Evolutionary conservation across 2,113 vertebrate genomes (phyloP).

Genomic region (Tupaia tana): DNA sequence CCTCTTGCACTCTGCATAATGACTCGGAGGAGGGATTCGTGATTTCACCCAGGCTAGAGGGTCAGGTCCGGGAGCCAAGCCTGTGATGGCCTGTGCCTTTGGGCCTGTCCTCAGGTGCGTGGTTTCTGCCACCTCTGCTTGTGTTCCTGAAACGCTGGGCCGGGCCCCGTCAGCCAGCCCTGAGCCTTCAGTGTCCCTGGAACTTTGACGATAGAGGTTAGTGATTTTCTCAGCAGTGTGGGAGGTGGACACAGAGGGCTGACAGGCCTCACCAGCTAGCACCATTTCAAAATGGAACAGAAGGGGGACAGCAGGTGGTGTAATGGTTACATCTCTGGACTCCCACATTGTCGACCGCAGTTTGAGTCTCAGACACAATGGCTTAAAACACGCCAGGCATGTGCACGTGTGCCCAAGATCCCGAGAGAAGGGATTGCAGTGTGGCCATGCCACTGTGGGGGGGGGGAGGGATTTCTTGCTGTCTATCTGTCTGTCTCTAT

Average conservation of each 20-base stretch:
- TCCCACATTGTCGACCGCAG: no score
- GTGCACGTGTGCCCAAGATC: no score
- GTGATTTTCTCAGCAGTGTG: not conserved
- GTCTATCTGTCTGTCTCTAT: no score
- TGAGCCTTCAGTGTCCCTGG: accelerated
- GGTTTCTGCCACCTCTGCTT: not conserved
- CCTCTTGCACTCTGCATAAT: not conserved
- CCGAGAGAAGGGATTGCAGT: no score
- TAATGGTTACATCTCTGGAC: no score
- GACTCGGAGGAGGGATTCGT: not conserved
- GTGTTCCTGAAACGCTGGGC: accelerated
- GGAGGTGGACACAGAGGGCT: no score
- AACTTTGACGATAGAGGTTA: accelerated
- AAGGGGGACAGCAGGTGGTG: no score
- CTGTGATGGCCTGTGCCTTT: not conserved
- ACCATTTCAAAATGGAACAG: no score
- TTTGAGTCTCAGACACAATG: no score
- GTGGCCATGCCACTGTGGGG: no score
- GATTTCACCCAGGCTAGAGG: not conserved
- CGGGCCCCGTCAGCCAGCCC: not conserved
- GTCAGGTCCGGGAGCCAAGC: not conserved
- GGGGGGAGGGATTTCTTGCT: no score
- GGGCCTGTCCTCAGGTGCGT: not conserved
- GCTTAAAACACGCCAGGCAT: no score
- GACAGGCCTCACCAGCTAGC: not conserved